phyloP scores from a whole-genome alignment of 2,797 vertebrate genomes.

The Lacerta bilineata region DNA sequence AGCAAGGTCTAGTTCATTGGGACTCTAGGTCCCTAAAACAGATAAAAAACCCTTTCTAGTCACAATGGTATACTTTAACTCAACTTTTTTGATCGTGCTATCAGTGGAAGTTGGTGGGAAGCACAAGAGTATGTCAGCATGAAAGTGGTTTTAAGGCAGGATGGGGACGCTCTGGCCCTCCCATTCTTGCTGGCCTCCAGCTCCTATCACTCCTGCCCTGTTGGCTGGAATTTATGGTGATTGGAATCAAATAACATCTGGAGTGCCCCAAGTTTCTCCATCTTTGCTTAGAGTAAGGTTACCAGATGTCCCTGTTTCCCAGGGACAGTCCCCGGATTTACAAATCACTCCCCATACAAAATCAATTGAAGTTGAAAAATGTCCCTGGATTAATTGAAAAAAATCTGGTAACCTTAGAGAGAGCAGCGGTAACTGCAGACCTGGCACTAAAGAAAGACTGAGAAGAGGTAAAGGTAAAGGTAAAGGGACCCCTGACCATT shows the following conservation, averaged over 20 bases:
- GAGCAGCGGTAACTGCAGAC: neutral
- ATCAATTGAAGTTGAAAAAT: too few relatives aligned
- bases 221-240: too few relatives aligned
- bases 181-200: too few relatives aligned
- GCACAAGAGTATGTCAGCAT: neutral
- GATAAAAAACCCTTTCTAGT: conserved; percentile 35
- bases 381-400: too few relatives aligned
- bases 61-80: conserved; percentile 25
- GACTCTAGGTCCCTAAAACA: conserved; percentile 48
- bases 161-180: neutral
- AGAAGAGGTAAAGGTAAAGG: too few relatives aligned
- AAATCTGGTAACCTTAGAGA: too few relatives aligned
- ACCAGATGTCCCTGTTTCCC: too few relatives aligned
- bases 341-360: too few relatives aligned
- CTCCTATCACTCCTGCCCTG: too few relatives aligned
- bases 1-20: conserved; percentile 44
- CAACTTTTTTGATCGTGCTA: conserved; percentile 45
- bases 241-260: too few relatives aligned
- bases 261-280: neutral
- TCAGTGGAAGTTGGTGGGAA: conserved; percentile 23
- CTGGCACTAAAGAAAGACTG: neutral
- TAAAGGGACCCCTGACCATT: too few relatives aligned
- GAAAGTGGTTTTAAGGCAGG: neutral
- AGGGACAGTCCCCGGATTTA: too few relatives aligned
- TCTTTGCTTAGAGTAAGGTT: neutral